Evolutionary conservation across 2,113 vertebrate genomes (phyloP), one percentile per base, ranked within the genome.

Genomic region (Cebidichthys violaceus): DNA sequence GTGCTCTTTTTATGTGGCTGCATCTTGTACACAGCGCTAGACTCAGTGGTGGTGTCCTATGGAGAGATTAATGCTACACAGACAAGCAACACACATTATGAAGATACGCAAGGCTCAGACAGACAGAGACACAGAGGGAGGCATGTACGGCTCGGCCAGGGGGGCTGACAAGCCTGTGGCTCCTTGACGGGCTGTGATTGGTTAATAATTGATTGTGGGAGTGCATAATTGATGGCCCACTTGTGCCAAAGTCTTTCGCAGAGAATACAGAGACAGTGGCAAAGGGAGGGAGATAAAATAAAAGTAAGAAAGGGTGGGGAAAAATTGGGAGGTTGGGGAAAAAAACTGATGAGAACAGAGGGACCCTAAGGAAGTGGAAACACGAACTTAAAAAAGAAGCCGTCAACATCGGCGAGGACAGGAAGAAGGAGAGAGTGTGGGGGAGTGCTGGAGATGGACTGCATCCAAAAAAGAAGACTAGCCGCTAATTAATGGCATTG

Each of bases 171-270:
- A 87, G 87, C 84, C 88, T 78, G 89, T 27, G 84, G 87, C 77
- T 91, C 70, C 75, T 91, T 84, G 85, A 90, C 71, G 77, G 81
- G 75, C 66, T 69, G 77, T 77, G 89, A 92, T 88, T 91, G 89
- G 85, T 93, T 94, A 94, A 95, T 95, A 93, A 95, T 94, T 94
- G 89, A 95, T 93, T 77, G 76, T 31, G 71, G 75, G 65, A 83
- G 89, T 94, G 86, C 91, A 93, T 94, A 93, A 95, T 92, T 94
- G 86, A 94, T 94, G 87, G 80, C 37, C 87, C 88, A 87, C 87
- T 94, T 93, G 90, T 88, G 90, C 89, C 88, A 89, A 82, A 90
- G 81, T 33, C 67, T 81, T 83, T 91, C n/a, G 13, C 81, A 81
- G 83, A 86, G 85, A 86, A 89, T 72, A 87, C 85, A 91, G 74